Evolutionary conservation across 1,140 invertebrate genomes (phyloP), one percentile per base, ranked within the genome.

Genomic region (Cepaea nemoralis): DNA sequence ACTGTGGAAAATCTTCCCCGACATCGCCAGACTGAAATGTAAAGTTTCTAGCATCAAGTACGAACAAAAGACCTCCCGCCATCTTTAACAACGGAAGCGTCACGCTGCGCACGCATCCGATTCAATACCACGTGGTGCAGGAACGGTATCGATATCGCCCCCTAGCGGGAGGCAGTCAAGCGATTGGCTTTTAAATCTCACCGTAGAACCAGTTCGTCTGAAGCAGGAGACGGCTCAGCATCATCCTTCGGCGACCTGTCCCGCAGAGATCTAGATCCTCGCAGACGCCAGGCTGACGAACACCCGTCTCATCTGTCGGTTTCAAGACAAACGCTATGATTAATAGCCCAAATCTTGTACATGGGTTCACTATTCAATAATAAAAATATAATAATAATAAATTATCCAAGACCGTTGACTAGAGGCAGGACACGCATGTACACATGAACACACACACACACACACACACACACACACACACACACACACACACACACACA

Each of bases 211-310:
- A 37, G 37, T n/a, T 45, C 40, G 69, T 45, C 37, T 22, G 31
- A 37, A 39, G 69, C 35, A 39, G 24, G 69, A n/a, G 24, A 39
- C 1, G 19, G 37, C 69, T 71, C 69, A n/a, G 40, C 69, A 45
- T 19, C 69, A 71, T 71, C 69, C 69, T 40, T 71, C 69, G 37
- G 69, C 69, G 69, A 39, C 69, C 69, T 45, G 40, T 27, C 69
- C 69, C 40, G 69, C 69, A 27, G 69, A 27, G 69, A n/a, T 39
- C 69, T n/a, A 22, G 37, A n/a, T 63, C n/a, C 59, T 0, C 2
- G 8, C n/a, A 5, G 59, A 63, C 59, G 59, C 59, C 59, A 63
- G 59, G 22, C 59, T 31, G 59, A 63, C 59, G 27, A 31, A n/a
- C 6, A 19, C n/a, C n/a, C 33, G 59, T 63, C 59, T 27, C 10